These are phyloP conservation scores for Pangasius krempfi DNA, from an alignment of 2,797 vertebrate genomes.

Conservation along the genomic window DNA sequence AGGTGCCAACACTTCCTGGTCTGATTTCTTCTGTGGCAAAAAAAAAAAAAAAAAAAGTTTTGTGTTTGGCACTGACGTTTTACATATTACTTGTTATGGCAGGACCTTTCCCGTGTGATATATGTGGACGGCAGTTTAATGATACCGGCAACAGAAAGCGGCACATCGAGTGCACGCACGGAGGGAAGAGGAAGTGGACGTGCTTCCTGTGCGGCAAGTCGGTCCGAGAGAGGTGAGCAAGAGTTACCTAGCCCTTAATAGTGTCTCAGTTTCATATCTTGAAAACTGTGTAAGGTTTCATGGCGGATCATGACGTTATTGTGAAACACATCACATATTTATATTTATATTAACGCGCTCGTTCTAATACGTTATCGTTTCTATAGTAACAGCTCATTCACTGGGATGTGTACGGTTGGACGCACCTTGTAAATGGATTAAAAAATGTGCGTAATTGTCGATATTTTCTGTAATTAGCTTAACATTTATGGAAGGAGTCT, in stretches of 20 bases:
- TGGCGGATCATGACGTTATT: background rate
- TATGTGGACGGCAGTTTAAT: conserved; percentile 97
- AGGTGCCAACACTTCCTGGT: conserved; percentile 71
- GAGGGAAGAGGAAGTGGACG: conserved; percentile 96
- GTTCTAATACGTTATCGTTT: background rate
- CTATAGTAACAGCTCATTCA: background rate
- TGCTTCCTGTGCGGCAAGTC: conserved; percentile 97
- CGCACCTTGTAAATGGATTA: background rate
- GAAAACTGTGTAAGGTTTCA: background rate
- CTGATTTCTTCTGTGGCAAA: background rate
- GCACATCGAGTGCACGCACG: conserved; percentile 96
- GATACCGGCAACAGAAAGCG: conserved; percentile 96
- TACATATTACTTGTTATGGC: background rate
- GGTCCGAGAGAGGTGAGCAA: conserved; percentile 88
- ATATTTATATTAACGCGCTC: background rate
- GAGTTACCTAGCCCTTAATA: background rate
- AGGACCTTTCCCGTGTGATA: conserved; percentile 98
- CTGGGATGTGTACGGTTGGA: background rate
- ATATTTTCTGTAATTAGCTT: background rate
- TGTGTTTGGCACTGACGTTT: background rate
- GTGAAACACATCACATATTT: background rate
- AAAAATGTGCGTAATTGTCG: no score
- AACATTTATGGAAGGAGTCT: background rate
- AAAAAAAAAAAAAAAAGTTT: no score
- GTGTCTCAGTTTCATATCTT: background rate